Evolutionary conservation across 2,113 vertebrate genomes (phyloP).

Genomic region (Heterotilapia buettikoferi): DNA sequence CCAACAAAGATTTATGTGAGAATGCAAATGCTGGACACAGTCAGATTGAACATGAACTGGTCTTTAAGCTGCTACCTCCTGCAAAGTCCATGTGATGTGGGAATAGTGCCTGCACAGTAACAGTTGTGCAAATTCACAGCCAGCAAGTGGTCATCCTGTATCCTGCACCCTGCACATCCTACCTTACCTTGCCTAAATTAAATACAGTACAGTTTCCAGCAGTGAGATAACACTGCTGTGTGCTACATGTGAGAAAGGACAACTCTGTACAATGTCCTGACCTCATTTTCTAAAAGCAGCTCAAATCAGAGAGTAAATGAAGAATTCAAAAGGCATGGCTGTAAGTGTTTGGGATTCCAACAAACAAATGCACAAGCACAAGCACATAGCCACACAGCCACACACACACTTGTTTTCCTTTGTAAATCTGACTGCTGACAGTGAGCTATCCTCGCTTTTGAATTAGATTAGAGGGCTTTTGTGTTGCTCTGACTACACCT

Average conservation of each 20-base stretch:
- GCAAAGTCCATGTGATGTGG: not conserved
- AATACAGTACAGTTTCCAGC: not conserved
- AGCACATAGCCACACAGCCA: not conserved
- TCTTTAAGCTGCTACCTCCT: not conserved
- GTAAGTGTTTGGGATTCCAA: not conserved
- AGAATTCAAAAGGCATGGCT: not conserved
- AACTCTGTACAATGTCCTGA: not conserved
- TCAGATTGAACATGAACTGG: not conserved
- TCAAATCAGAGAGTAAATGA: not conserved
- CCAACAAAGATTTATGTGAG: not conserved
- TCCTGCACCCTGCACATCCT: not conserved
- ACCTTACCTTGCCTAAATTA: not conserved
- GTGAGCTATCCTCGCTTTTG: not conserved
- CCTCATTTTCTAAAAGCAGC: not conserved
- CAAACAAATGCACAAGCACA: not conserved
- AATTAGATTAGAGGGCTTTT: slow-evolving; percentile 16
- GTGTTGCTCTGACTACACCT: slow-evolving; percentile 4
- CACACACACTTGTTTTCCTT: not conserved
- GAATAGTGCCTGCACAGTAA: not conserved
- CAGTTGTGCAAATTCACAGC: not conserved
- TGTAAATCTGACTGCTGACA: slow-evolving; percentile 7
- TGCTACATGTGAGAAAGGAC: not conserved
- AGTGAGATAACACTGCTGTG: not conserved
- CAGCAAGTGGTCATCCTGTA: not conserved
- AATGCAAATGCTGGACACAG: not conserved